Evolutionary conservation across 2,888 invertebrate genomes (phyloP), one percentile per base, ranked within the genome.

Genomic region (Morpho deidamia): DNA sequence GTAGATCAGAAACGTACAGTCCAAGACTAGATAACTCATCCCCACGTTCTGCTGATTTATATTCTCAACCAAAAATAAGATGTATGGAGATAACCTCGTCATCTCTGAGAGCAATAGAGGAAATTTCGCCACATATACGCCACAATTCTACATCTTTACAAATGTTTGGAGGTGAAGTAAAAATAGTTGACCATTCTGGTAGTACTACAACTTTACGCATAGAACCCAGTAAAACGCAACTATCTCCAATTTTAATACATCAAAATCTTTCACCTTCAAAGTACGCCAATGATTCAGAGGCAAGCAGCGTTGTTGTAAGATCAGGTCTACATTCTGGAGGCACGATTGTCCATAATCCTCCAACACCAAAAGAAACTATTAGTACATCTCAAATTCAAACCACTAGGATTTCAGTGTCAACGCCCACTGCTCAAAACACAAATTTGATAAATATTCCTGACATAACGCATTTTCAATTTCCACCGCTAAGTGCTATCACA

Each of bases 241-340:
- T 91, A 51, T 91, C 92, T 7, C 93, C 93, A 32, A 87, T 92
- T 60, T 68, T 88, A 63, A 84, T 89, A 62, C 90, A 88, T 49
- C 87, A 85, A 69, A 87, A 80, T 63, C 75, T 88, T 65, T 85
- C 87, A 39, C 89, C 90, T 48, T 88, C 89, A 44, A 84, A 83
- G 72, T 72, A 82, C 46, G 68, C 63, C 11, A 81, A 74, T 62
- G 88, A 87, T 49, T 70, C 76, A 12, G 92, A 93, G 72, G 91
- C 92, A 11, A 92, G 93, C 57, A 93, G 92, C 53, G 92, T 95
- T 59, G 94, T 96, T 58, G 94, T 96, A 12, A 93, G 95, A 67
- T 95, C 95, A 1, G 94, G 95, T 1, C 82, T 96, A 53, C 93
- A 96, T 70, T 96, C 96, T 0, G 96, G 96, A 33, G 96, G 96